phyloP scores from a whole-genome alignment of 2,888 invertebrate species.

The Rhabditoides inermis region DNA sequence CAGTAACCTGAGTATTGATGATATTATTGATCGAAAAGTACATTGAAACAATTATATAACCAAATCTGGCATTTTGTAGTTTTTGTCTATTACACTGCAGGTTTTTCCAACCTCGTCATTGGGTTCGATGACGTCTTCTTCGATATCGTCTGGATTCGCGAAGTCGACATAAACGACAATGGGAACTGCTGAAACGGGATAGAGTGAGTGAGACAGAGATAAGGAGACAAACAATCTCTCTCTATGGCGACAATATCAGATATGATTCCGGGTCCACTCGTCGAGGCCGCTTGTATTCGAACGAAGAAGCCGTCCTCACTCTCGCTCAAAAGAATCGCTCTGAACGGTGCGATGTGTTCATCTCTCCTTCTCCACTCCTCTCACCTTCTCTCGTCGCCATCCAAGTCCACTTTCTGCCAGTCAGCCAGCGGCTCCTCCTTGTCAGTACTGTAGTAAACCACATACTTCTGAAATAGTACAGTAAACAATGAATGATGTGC shows the following conservation, averaged over 20 bases:
- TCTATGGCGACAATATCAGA: constrained; percentile 29
- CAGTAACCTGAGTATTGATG: too few species aligned
- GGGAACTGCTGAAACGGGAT: background rate
- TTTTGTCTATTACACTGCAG: too few species aligned
- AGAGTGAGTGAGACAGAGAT: constrained; percentile 3
- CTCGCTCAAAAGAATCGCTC: too few species aligned
- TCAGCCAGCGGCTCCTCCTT: constrained; percentile 26
- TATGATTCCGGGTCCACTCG: constrained; percentile 30
- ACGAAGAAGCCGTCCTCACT: constrained; percentile 24
- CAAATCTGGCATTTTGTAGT: too few species aligned
- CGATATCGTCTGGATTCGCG: too few species aligned
- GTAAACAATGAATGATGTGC: background rate
- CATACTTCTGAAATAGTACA: constrained; percentile 23
- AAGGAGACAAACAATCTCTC: constrained; percentile 17
- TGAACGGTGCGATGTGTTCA: too few species aligned
- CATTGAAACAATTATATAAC: too few species aligned
- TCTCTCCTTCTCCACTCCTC: too few species aligned
- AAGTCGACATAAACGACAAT: background rate
- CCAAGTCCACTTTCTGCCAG: constrained; percentile 29
- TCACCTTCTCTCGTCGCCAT: constrained; percentile 20
- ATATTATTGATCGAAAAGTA: too few species aligned
- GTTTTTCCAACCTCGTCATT: too few species aligned
- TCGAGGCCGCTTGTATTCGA: constrained; percentile 26
- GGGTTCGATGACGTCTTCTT: too few species aligned
- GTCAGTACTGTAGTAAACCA: constrained; percentile 26